These are phyloP conservation scores for Graptemys geographica DNA, from an alignment of 2,797 vertebrate species.

Conservation along the genomic window DNA sequence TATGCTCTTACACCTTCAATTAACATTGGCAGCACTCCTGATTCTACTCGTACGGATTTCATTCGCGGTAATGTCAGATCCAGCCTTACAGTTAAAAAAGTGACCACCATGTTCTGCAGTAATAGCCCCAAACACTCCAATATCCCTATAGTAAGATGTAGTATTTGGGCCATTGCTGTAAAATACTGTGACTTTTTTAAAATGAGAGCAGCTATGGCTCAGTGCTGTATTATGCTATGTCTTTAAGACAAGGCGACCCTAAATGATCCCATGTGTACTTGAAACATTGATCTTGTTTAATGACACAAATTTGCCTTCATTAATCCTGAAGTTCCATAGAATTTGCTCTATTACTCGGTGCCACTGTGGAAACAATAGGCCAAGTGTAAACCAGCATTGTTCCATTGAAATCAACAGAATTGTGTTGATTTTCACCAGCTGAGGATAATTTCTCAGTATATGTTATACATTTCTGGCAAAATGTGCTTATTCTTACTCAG, in stretches of 20 bases:
- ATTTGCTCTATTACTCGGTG: neutral
- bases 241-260: neutral
- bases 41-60: neutral
- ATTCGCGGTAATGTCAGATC: neutral
- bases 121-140: neutral
- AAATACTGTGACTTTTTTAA: neutral
- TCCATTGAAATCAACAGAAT: neutral
- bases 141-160: neutral
- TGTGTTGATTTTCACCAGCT: neutral
- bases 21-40: neutral
- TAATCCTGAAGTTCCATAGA: accelerated
- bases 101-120: neutral
- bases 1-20: neutral
- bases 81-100: neutral
- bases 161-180: neutral
- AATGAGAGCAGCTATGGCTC: neutral
- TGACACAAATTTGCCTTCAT: neutral
- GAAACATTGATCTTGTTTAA: neutral
- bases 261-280: neutral
- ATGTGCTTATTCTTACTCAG: neutral
- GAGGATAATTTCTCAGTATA: neutral
- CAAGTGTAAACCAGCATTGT: neutral
- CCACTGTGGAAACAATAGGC: neutral
- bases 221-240: neutral
- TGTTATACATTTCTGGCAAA: neutral